Conservation (phyloP, 2,113 vertebrate genomes). For the Aphyosemion australe region DNA sequence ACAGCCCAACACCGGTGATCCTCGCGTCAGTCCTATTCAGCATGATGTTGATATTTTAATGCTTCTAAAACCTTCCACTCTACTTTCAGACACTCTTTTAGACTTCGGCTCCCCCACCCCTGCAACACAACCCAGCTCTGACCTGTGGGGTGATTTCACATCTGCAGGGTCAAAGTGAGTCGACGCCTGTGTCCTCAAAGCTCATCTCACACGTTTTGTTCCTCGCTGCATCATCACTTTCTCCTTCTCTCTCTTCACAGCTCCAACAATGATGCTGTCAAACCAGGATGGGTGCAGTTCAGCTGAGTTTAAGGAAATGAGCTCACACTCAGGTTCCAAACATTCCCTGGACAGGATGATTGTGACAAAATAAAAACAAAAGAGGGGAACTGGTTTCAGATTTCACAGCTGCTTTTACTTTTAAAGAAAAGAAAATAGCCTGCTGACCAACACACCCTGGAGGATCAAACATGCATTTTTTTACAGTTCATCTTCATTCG, state of each 20-base stretch:
- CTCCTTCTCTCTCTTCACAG: constrained; percentile 46
- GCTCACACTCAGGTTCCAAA: constrained; percentile 59
- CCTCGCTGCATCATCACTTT: neutral
- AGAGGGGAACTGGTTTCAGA: constrained; percentile 17
- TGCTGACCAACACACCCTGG: constrained; percentile 43
- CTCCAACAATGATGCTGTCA: constrained; percentile 71
- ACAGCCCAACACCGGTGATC: constrained; percentile 75
- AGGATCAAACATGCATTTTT: constrained; percentile 48
- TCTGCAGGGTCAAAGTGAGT: constrained; percentile 89
- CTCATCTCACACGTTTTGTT: constrained; percentile 3
- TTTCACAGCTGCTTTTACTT: constrained; percentile 22
- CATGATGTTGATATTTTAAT: neutral
- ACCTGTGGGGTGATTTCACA: constrained; percentile 93
- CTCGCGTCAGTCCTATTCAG: neutral
- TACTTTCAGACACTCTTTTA: constrained; percentile 63
- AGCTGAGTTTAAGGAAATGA: constrained; percentile 49
- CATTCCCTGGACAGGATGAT: constrained; percentile 69
- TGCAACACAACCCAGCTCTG: constrained; percentile 70
- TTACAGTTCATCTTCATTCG: constrained; percentile 22
- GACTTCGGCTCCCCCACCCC: constrained; percentile 61
- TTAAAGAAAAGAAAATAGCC: constrained; percentile 15
- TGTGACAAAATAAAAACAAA: constrained; percentile 27
- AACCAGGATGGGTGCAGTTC: constrained; percentile 83
- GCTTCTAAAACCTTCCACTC: neutral
- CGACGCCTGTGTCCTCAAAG: neutral